Evolutionary conservation across 2,888 invertebrate species (phyloP).

Genomic region (Leistus spinibarbis): DNA sequence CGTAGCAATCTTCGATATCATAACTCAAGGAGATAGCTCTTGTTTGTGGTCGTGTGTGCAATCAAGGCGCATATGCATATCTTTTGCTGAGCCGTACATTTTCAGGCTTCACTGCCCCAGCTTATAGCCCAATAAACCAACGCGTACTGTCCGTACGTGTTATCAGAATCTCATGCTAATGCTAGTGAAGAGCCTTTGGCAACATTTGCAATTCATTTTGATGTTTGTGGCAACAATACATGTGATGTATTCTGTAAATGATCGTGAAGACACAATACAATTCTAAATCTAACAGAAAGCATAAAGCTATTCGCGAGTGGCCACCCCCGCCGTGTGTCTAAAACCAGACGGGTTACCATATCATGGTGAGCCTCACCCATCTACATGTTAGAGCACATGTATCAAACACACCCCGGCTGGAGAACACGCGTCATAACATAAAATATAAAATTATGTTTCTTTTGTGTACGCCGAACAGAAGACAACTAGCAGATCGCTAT

Average conservation of each 20-base stretch:
- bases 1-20: background rate
- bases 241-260: background rate
- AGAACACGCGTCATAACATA: slow-evolving; percentile 12
- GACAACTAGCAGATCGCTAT: slow-evolving; percentile 9
- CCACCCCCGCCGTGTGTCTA: too few species aligned
- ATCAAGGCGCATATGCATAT: slow-evolving; percentile 38
- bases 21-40: background rate
- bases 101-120: slow-evolving; percentile 30
- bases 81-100: background rate
- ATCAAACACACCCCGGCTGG: slow-evolving; percentile 13
- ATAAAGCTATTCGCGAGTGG: too few species aligned
- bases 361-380: too few species aligned
- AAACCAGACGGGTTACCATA: too few species aligned
- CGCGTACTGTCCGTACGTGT: slow-evolving; percentile 3
- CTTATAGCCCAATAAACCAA: slow-evolving; percentile 36
- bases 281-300: background rate
- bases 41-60: slow-evolving; percentile 14
- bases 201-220: too few species aligned
- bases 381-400: slow-evolving; percentile 25
- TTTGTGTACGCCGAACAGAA: slow-evolving; percentile 16
- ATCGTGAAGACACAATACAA: background rate
- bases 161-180: slow-evolving; percentile 29
- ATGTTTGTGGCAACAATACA: too few species aligned
- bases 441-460: slow-evolving; percentile 28
- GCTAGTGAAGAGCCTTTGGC: too few species aligned